Evolutionary conservation across 2,888 invertebrate species (phyloP), one percentile per base, ranked within the genome.

Genomic region (Andrena hattorfiana): DNA sequence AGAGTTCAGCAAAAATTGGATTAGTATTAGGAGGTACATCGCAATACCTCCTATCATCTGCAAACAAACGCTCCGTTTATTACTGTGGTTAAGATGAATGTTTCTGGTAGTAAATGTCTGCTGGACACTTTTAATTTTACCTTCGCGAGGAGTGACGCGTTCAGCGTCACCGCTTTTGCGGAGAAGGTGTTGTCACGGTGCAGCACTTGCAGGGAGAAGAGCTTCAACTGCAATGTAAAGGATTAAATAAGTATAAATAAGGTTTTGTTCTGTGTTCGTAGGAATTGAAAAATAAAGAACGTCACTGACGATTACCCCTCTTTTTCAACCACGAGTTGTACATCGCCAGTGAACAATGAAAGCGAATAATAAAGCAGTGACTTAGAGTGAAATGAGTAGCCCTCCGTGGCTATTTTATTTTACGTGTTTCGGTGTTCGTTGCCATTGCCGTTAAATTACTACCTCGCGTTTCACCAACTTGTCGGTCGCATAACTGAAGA

Each of bases 181-280:
- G 84, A 81, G 26, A 92, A 93, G 10, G 60, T 78, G 49, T 88
- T 90, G 20, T 89, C 87, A 0, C 88, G 88, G 64, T 92, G 92
- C 30, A 92, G 74, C 32, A 91, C 66, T 90, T 92, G 92, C 28
- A 92, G 62, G 1, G 91, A 91, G 67, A 92, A 92, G n/a, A 90
- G 59, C 42, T 91, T 86, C 56, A 92, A 71, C 92, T 92, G 77
- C n/a, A 89, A 77, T 32, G 42, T 16, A 23, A 62, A 68, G 4
- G 7, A 23, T 10, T 35, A 13, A 35, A 5, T 23, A 7, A 3
- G n/a, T 16, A 16, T 42, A 42, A 42, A 13, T 13, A 42, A 4
- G 4, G 42, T 13, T 1, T 16, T 5, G 16, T 16, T 5, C 16
- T 42, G 42, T 5, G 16, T 16, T 5, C 13, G 42, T 16, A 5